These are phyloP conservation scores for Ramphastos sulfuratus DNA, from an alignment of 2,113 vertebrate species.

Conservation along the genomic window DNA sequence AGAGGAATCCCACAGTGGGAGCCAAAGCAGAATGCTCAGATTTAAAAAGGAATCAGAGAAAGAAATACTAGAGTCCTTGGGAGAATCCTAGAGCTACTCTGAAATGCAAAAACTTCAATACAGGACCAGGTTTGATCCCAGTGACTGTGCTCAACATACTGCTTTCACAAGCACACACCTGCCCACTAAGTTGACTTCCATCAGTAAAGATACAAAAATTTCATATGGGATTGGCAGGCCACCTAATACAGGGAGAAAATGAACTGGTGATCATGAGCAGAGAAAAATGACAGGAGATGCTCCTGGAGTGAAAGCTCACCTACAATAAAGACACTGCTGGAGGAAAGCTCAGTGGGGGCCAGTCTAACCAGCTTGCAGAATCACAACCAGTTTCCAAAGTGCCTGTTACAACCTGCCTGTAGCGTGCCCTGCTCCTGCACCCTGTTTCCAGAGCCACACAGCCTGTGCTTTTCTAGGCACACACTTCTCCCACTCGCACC, in stretches of 20 bases:
- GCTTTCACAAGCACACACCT: background rate
- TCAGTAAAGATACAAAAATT: background rate
- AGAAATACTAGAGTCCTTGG: background rate
- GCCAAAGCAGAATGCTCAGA: background rate
- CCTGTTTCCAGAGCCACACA: background rate
- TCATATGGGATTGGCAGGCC: background rate
- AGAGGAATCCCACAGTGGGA: background rate
- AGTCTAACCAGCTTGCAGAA: constrained; percentile 50
- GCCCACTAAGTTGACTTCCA: background rate
- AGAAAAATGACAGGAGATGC: background rate
- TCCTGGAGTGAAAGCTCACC: background rate
- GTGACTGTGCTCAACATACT: background rate
- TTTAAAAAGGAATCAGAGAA: background rate
- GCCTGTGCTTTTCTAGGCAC: background rate
- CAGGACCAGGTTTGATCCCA: background rate
- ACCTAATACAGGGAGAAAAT: background rate
- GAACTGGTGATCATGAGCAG: background rate
- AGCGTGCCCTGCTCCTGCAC: constrained; percentile 17
- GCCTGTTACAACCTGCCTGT: constrained; percentile 22
- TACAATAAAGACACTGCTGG: background rate
- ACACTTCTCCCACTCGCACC: background rate
- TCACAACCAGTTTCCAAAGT: background rate
- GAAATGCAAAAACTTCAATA: background rate
- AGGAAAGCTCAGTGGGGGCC: background rate
- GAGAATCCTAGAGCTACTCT: background rate